Evolutionary conservation across 2,113 vertebrate species (phyloP).

Genomic region (Pygoscelis adeliae): DNA sequence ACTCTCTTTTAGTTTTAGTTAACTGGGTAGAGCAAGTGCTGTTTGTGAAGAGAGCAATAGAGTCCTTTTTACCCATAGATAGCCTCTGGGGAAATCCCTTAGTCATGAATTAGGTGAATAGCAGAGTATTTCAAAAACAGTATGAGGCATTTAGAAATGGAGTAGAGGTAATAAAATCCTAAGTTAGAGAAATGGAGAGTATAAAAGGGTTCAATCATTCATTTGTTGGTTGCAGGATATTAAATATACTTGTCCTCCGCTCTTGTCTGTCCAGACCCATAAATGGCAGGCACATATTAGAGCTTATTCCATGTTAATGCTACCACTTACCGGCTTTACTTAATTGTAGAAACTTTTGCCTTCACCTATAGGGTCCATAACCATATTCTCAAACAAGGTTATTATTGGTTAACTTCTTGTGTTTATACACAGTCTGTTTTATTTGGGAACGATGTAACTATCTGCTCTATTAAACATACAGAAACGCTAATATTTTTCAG

Average conservation of each 20-base stretch:
- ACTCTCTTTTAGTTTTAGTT: background rate
- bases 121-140: constrained; percentile 60
- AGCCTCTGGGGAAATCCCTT: constrained; percentile 69
- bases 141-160: constrained; percentile 22
- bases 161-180: constrained; percentile 20
- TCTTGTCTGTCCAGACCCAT: background rate
- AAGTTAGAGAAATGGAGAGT: background rate
- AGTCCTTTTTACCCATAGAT: constrained; percentile 31
- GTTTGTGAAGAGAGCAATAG: constrained; percentile 49
- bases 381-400: background rate
- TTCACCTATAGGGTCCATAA: background rate
- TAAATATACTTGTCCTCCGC: background rate
- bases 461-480: background rate
- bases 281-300: background rate
- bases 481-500: constrained; percentile 26
- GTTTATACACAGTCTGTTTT: background rate
- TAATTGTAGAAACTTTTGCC: background rate
- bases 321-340: background rate
- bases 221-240: constrained; percentile 3
- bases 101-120: constrained; percentile 60
- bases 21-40: constrained; percentile 10
- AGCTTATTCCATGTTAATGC: constrained; percentile 30
- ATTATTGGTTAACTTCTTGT: background rate
- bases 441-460: background rate
- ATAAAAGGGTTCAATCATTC: background rate